Conservation (phyloP, 2,888 invertebrate species). For the Aphidoletes aphidimyza region DNA sequence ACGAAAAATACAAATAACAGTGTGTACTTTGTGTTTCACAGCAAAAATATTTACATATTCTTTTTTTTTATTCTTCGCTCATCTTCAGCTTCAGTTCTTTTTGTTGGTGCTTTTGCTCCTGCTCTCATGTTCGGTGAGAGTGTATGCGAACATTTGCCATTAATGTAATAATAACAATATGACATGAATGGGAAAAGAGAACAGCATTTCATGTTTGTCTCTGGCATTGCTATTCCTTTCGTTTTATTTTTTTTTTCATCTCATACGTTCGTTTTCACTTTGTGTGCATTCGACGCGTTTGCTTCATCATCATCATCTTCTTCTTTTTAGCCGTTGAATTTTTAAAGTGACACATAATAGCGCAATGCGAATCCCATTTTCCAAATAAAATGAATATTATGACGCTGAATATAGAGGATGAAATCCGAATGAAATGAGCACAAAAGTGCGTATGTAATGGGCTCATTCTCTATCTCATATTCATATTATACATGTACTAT, state of each 20-base stretch:
- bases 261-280: too few relatives aligned
- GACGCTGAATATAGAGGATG: conserved; percentile 11
- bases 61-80: background rate
- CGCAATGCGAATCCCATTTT: background rate
- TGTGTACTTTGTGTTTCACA: conserved; percentile 23
- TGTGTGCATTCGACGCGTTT: too few relatives aligned
- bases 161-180: conserved; percentile 45
- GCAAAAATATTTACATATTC: conserved; percentile 9
- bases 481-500: too few relatives aligned
- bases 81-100: too few relatives aligned
- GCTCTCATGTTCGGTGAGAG: background rate
- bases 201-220: background rate
- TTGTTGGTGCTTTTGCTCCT: background rate
- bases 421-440: conserved; percentile 37
- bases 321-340: background rate
- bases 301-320: background rate
- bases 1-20: background rate
- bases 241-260: conserved; percentile 5
- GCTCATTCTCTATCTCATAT: too few relatives aligned
- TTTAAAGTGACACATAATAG: conserved; percentile 26
- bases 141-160: background rate
- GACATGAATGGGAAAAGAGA: background rate
- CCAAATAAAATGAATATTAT: conserved; percentile 9
- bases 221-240: conserved; percentile 15
- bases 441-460: conserved; percentile 16